Conservation (phyloP, 2,888 invertebrate species). For the Meandrusa payeni region DNA sequence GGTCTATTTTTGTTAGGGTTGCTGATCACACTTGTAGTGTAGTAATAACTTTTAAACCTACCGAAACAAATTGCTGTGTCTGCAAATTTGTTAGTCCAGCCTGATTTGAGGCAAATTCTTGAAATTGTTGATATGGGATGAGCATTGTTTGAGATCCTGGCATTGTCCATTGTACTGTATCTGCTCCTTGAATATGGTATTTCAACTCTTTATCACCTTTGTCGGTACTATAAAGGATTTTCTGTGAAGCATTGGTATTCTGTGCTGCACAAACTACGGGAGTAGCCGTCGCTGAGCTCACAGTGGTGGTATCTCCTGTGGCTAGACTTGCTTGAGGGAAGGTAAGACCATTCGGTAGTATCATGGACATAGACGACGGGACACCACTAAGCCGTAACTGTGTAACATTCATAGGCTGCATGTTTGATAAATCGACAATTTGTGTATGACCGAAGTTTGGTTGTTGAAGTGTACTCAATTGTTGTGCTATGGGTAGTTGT, state of each 20-base stretch:
- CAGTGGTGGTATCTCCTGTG: constrained; percentile 65
- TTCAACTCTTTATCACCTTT: constrained; percentile 72
- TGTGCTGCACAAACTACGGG: constrained; percentile 74
- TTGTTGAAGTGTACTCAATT: constrained; percentile 58
- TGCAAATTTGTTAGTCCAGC: constrained; percentile 61
- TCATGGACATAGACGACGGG: constrained; percentile 74
- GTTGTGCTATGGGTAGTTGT: constrained; percentile 61
- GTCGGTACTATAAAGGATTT: constrained; percentile 69
- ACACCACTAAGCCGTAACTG: constrained; percentile 67
- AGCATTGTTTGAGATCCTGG: constrained; percentile 74
- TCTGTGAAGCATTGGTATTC: constrained; percentile 65
- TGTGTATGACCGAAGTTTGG: constrained; percentile 65
- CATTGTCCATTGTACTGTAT: constrained; percentile 69
- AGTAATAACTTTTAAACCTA: constrained; percentile 56
- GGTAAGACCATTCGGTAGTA: constrained; percentile 62
- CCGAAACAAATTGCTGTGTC: constrained; percentile 71
- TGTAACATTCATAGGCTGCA: constrained; percentile 73
- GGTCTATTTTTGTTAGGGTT: no score
- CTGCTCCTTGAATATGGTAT: constrained; percentile 69
- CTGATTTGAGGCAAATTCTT: constrained; percentile 61
- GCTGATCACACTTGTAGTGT: no score
- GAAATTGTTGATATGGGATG: constrained; percentile 72
- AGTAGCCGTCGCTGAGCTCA: constrained; percentile 64
- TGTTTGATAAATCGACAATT: constrained; percentile 65
- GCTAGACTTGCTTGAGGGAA: constrained; percentile 66